These are phyloP conservation scores for Manacus vitellinus DNA, from an alignment of 2,113 vertebrate species.

Conservation along the genomic window DNA sequence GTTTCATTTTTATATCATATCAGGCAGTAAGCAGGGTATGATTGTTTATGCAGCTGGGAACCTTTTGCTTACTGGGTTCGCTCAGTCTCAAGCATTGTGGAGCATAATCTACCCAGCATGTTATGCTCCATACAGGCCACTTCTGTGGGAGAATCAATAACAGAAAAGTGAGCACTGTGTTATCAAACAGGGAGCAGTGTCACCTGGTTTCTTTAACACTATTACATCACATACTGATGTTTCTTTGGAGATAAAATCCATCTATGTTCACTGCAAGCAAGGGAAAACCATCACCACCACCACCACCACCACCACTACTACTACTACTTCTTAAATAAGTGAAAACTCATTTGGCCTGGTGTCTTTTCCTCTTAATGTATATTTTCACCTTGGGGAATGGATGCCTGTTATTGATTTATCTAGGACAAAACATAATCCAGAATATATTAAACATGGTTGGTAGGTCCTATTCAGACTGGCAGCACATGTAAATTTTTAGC, in stretches of 20 bases:
- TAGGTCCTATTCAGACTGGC: conserved; percentile 23
- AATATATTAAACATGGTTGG: conserved; percentile 11
- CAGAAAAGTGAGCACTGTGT: neutral
- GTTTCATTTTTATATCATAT: conserved; percentile 35
- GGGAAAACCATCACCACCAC: neutral
- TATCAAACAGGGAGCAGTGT: conserved; percentile 2
- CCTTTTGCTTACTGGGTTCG: conserved; percentile 8
- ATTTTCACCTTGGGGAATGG: conserved; percentile 52
- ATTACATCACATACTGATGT: neutral
- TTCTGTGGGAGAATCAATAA: conserved; percentile 56
- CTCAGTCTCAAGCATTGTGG: neutral
- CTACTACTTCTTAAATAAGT: neutral
- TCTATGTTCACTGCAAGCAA: neutral
- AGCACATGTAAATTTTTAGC: conserved; percentile 16
- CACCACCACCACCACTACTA: neutral
- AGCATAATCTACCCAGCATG: conserved; percentile 38
- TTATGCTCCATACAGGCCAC: conserved; percentile 1
- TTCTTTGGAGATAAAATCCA: conserved; percentile 6
- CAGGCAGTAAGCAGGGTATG: neutral
- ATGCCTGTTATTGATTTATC: conserved; percentile 46
- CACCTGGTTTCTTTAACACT: conserved; percentile 20
- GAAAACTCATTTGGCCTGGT: neutral
- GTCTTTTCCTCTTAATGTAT: conserved; percentile 43
- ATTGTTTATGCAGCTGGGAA: conserved; percentile 66
- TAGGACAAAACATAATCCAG: conserved; percentile 35